These are phyloP conservation scores for Marmota monax DNA, from an alignment of 2,113 vertebrate genomes.

Conservation along the genomic window DNA sequence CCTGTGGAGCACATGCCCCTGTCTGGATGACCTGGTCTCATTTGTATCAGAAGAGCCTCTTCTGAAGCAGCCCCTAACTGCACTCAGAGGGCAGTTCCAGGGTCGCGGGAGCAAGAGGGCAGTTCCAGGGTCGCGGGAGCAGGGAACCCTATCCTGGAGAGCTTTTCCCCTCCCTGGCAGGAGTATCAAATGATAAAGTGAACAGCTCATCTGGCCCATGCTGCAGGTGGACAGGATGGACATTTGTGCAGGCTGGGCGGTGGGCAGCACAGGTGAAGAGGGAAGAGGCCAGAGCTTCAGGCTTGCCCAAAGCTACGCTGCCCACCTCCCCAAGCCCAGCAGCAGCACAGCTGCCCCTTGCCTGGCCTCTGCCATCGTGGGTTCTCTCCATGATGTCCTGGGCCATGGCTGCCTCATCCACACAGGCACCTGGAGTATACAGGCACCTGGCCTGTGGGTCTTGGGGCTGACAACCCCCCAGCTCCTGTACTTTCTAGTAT, in stretches of 20 bases:
- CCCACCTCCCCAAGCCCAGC: neutral
- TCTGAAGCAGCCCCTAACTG: neutral
- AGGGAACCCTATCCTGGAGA: too few relatives aligned
- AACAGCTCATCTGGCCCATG: too few relatives aligned
- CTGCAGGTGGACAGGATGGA: too few relatives aligned
- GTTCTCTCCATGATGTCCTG: rapidly evolving
- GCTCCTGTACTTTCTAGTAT: too few relatives aligned
- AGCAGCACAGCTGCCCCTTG: rapidly evolving
- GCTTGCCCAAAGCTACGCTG: rapidly evolving
- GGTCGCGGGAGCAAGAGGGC: neutral
- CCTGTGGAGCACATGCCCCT: too few relatives aligned
- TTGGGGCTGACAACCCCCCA: too few relatives aligned
- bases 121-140: neutral
- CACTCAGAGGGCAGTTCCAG: too few relatives aligned
- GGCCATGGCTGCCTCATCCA: rapidly evolving
- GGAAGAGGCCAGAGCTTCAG: neutral
- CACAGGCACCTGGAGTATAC: neutral
- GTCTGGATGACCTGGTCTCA: neutral
- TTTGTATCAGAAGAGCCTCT: neutral
- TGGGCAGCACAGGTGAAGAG: rapidly evolving
- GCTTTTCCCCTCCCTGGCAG: neutral
- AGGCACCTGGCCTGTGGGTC: too few relatives aligned
- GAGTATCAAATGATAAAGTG: too few relatives aligned
- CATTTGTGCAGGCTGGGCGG: neutral
- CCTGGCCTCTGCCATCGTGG: rapidly evolving